These are phyloP conservation scores for Meloidogyne exigua DNA, from an alignment of 1,140 invertebrate species.

Conservation along the genomic window DNA sequence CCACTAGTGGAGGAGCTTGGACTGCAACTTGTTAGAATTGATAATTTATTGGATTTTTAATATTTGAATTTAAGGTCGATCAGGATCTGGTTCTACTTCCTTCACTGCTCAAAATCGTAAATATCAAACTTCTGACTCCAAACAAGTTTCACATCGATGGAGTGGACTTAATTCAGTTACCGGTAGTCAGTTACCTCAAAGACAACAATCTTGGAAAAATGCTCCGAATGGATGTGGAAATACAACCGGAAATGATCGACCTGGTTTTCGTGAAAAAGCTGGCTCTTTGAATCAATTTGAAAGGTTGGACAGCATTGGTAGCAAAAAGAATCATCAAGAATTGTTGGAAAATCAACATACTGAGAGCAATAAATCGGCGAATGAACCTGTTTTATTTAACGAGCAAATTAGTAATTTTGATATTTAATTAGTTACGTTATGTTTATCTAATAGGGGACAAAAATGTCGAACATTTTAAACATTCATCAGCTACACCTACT, in stretches of 20 bases:
- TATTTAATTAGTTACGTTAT: no score
- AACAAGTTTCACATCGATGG: slow-evolving; percentile 11
- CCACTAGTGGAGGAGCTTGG: slow-evolving; percentile 25
- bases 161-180: slow-evolving; percentile 6
- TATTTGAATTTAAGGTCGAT: neutral
- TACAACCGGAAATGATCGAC: neutral
- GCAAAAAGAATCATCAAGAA: neutral
- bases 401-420: neutral
- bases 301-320: neutral
- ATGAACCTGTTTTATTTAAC: neutral
- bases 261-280: neutral
- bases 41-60: neutral
- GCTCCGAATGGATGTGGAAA: neutral
- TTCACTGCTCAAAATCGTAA: neutral
- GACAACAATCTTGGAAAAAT: slow-evolving; percentile 15
- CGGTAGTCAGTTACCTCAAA: neutral
- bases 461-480: neutral
- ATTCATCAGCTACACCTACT: neutral
- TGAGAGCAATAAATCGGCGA: neutral
- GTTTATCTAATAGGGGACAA: neutral
- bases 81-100: neutral
- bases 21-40: slow-evolving; percentile 31
- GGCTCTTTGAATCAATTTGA: neutral
- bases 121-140: neutral
- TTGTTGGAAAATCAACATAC: neutral